phyloP scores from a whole-genome alignment of 2,888 invertebrate genomes.

The Endomychus coccineus region DNA sequence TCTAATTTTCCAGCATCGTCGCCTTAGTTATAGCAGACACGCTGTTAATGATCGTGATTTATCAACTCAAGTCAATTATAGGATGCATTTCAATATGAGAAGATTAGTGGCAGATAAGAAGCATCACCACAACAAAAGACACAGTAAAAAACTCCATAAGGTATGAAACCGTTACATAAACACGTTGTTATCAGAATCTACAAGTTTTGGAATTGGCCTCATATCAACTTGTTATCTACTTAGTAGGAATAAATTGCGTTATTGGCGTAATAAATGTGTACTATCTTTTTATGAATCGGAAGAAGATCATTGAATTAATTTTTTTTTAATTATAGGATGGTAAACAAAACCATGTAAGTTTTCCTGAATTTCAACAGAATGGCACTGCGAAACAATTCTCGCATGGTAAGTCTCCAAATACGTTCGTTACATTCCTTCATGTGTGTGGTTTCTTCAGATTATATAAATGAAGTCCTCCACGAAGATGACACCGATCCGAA shows the following conservation, averaged over 20 bases:
- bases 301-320: no score
- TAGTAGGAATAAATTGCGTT: no score
- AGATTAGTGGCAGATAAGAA: constrained; percentile 80
- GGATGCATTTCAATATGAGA: constrained; percentile 84
- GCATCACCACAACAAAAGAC: constrained; percentile 64
- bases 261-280: no score
- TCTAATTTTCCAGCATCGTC: constrained; percentile 64
- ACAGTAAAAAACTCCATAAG: constrained; percentile 79
- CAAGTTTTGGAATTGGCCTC: no score
- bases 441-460: constrained; percentile 52
- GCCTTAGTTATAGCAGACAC: constrained; percentile 84
- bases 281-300: no score
- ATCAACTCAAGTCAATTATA: constrained; percentile 79
- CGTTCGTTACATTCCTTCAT: constrained; percentile 5
- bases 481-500: constrained; percentile 54
- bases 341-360: constrained; percentile 81
- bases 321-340: constrained; percentile 57
- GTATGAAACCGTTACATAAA: no score
- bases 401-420: constrained; percentile 56
- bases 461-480: constrained; percentile 76
- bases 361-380: constrained; percentile 84
- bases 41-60: constrained; percentile 84
- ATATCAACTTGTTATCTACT: no score
- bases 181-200: no score
- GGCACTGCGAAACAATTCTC: constrained; percentile 82